Base-by-base conservation (phyloP, 2,888 invertebrate species). In the Pyrocoelia pectoralis region DNA sequence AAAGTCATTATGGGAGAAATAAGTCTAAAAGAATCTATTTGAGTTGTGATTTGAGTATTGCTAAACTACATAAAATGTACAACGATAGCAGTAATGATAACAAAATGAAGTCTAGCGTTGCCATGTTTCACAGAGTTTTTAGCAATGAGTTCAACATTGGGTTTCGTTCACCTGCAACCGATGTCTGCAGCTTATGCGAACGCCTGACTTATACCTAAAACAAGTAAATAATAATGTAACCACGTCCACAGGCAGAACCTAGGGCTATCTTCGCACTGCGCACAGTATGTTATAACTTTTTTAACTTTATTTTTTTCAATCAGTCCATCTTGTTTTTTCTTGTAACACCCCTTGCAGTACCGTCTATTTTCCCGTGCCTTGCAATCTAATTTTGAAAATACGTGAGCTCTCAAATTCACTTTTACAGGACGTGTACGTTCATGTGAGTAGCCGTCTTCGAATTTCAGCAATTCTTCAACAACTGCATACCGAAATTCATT, bases 291-390 rank as follows among this genome's bases (percentile, higher is more conserved):
- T 13, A 55, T 64, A 24, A 70, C 68, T 61, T 70, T 69, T 51
- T 64, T 69, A 8, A 68, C 67, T 18, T 62, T 57, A 57, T 61
- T 68, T 46, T 70, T 69, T 12, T 56, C 58, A 24, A 70, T 61
- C 14, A 55, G 33, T 12, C 61, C 62, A 12, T 57, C 56, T 41
- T 17, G 33, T 51, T 68, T 69, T 59, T 66, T 70, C 41, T 66
- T 48, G 38, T 69, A 66, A 49, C 70, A 70, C 8, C 69, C 67
- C 51, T 56, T 68, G 43, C 70, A 70, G 43, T 70, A 66, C 59
- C 52, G 67, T 38, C 72, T 8, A 17, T 51, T 51, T 17, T 48
- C 19, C 9, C 12, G 18, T 6, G 18, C 48, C 17, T 48, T 19
- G 17, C 48, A 15, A 17, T 10, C 48, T 10, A 48, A 17, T 48